Conservation (phyloP, 1,140 invertebrate genomes). For the Lerema accius region DNA sequence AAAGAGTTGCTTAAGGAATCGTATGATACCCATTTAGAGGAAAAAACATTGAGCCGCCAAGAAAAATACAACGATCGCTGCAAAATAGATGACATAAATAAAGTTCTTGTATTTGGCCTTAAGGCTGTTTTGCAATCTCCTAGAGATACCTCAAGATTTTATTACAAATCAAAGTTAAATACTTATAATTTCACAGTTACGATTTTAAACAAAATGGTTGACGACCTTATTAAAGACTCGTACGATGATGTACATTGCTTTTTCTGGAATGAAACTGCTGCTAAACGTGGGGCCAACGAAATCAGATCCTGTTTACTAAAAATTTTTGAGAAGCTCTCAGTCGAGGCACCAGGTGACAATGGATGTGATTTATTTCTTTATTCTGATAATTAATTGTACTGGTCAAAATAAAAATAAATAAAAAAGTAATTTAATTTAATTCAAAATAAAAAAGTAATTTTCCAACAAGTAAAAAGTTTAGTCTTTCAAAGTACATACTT, state of each 20-base stretch:
- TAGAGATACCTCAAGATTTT: slow-evolving; percentile 57
- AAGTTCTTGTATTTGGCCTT: slow-evolving; percentile 57
- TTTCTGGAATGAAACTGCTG: slow-evolving; percentile 75
- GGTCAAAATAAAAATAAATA: slow-evolving; percentile 77
- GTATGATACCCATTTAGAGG: slow-evolving; percentile 39
- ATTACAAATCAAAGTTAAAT: slow-evolving; percentile 70
- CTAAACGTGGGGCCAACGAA: slow-evolving; percentile 66
- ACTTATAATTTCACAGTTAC: slow-evolving; percentile 73
- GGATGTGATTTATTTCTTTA: slow-evolving; percentile 53
- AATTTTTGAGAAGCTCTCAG: slow-evolving; percentile 46
- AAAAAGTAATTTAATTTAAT: too few species aligned
- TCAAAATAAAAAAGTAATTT: too few species aligned
- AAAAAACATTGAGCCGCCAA: slow-evolving; percentile 35
- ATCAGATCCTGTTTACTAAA: slow-evolving; percentile 66
- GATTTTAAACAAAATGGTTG: slow-evolving; percentile 28
- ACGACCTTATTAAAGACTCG: slow-evolving; percentile 40
- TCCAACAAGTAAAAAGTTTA: too few species aligned
- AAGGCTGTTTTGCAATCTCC: slow-evolving; percentile 60
- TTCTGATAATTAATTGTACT: slow-evolving; percentile 71
- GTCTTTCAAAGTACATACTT: too few species aligned
- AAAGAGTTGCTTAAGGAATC: slow-evolving; percentile 30
- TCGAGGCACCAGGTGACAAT: slow-evolving; percentile 33
- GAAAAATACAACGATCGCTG: slow-evolving; percentile 44
- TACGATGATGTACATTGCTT: slow-evolving; percentile 51
- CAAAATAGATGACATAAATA: slow-evolving; percentile 49